Evolutionary conservation across 2,888 invertebrate species (phyloP), one percentile per base, ranked within the genome.

Genomic region (Sminthurinus aureus): DNA sequence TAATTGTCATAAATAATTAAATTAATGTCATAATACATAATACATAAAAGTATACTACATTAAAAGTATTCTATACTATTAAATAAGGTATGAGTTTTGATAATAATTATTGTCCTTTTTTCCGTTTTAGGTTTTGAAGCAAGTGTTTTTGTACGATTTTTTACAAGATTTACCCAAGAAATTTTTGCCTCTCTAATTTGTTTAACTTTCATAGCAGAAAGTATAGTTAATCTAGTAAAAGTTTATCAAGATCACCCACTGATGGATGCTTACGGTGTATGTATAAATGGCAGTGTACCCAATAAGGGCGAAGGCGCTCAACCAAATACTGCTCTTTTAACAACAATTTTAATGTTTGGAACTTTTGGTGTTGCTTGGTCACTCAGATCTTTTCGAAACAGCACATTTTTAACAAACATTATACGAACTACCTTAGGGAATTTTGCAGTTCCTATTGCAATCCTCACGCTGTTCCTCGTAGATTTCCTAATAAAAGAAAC

Each of bases 131-230:
- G 95, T 20, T 93, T 96, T 81, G 98, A 99, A 91, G 97, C 97
- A 79, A 97, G 98, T 89, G 95, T 96, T 13, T 93, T 98, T 83
- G 96, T 99, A 11, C 95, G 96, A 87, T 93, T 95, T 89, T 95
- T 98, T 88, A 96, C 96, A 4, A 93, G 98, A 83, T 99, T 99
- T 91, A 98, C 98, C 0, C 98, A 99, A 91, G 99, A 99, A 91
- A 97, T 99, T 82, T 99, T 99, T 91, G 96, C 98, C 9, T 95
- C 97, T 18, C 92, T 99, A 84, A 99, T 99, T 89, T 98, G 98
- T 0, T 91, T 98, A 88, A 95, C 99, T 89, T 99, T 98, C 91
- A 97, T 99, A 88, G 94, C 95, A 87, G 98, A 98, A 91, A 96
- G 96, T 76, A 92, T 96, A 86, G 93, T 94, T 89, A 97, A 96